Evolutionary conservation across 2,797 vertebrate species (phyloP), one percentile per base, ranked within the genome.

Genomic region (Eupleurogrammus muticus): DNA sequence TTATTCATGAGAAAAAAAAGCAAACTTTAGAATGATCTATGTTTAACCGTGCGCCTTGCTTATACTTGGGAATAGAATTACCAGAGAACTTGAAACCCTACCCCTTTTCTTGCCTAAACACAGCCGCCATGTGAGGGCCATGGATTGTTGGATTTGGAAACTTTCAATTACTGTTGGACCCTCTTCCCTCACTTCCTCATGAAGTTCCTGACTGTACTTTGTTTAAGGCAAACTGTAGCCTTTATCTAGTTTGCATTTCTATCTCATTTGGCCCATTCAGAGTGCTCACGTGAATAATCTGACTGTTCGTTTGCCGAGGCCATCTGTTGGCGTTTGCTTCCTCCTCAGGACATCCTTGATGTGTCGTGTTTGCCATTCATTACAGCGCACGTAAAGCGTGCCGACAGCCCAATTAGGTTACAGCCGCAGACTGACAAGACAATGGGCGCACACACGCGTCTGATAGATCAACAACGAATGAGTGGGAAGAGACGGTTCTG

Each of bases 241-340:
- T 35, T 66, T 62, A 38, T 56, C 65, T 86, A 28, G 23, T 87
- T 90, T 88, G 80, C 84, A 86, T 90, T 76, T 84, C 66, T 76
- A 59, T 75, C 70, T 87, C 66, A 53, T 84, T 83, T 79, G 42
- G 66, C 50, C 6, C n/a, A 20, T 75, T 63, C 16, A 9, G 50
- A 40, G 57, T 4, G 63, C 73, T 60, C 5, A 63, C 73, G 72
- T 80, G 69, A 92, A 80, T 75, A 78, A 86, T 89, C 80, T 16
- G 57, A 53, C 60, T 75, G 82, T 80, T 86, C 76, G 85, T 90
- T 89, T 78, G 72, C 69, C 73, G 75, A 79, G 92, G 89, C 91
- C 91, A 93, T 93, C 89, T 91, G 92, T 92, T 80, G 86, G 74
- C 51, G 65, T 77, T 85, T 71, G 78, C 78, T 75, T 89, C 88